Base-by-base conservation (phyloP, 2,888 invertebrate genomes). In the Lepas anatifera region DNA sequence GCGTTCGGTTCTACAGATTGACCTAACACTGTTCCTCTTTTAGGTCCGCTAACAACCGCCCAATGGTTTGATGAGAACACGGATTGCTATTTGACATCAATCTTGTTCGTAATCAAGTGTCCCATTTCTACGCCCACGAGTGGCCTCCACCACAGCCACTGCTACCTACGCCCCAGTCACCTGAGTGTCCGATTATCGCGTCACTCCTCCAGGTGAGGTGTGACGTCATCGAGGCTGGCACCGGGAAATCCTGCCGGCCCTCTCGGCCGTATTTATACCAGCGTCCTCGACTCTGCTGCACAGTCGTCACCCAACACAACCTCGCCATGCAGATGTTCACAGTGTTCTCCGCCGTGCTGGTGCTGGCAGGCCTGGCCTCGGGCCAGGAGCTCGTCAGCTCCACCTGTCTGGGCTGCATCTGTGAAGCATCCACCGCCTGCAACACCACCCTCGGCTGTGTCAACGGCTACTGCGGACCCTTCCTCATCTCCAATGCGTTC, bases 321-420 rank as follows among this genome's bases (percentile, higher is more conserved):
- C 22, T 22, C 58, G 10, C 18, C 16, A 58, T 58, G 58, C 18
- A 35, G 58, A 58, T 35, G 58, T 58, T 13, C 58, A 22, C 32
- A 10, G 58, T 6, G 25, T 18, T 58, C 32, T 18, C 58, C 32
- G 58, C 22, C 32, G 22, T 58, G 58, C 25, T 32, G 58, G 58
- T 8, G 22, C 8, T 58, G 58, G 58, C 58, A 32, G 35, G 7
- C 32, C 32, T 13, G 58, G 58, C 58, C 58, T 2, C 18, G 32
- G 35, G 16, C 58, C 58, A 58, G 58, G 39, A 66, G 25, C 27
- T 66, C 27, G 43, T 69, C 39, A 67, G 43, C 37, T n/a, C 32
- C 25, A 41, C 22, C 29, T 69, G 69, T 22, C 43, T 69, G 7
- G 69, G 69, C 37, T 69, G 69, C 58, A 69, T 69, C 41, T 69